A percentile compares a stretch with the other conserved stretches of the same genome.
Conservation (phyloP, 2,888 invertebrate species). For the Stegophylla sp. region DNA sequence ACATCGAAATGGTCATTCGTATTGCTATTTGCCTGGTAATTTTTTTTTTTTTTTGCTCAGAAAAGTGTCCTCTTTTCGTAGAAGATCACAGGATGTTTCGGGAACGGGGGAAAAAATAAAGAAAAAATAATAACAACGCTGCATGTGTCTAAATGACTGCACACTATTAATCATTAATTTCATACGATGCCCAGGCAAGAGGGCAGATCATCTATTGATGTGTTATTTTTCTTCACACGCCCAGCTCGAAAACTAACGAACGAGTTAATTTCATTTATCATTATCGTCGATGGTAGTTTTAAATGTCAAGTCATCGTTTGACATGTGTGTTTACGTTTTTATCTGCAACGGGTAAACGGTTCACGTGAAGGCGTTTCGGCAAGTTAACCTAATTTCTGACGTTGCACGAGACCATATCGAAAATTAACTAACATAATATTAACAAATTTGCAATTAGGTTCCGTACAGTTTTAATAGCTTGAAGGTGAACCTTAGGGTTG, state of each 20-base stretch:
- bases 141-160: neutral
- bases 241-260: constrained; percentile 1
- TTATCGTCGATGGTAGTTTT: neutral
- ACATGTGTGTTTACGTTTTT: neutral
- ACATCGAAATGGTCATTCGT: neutral
- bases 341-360: neutral
- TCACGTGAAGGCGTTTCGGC: neutral
- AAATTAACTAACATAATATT: neutral
- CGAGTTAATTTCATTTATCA: neutral
- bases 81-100: neutral
- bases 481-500: neutral
- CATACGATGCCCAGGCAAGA: neutral
- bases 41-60: neutral
- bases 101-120: neutral
- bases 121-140: no score
- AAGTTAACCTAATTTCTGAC: neutral
- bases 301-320: neutral
- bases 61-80: neutral
- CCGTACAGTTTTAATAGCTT: neutral
- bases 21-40: neutral
- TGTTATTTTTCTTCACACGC: neutral
- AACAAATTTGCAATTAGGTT: neutral
- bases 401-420: neutral
- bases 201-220: neutral
- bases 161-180: neutral